Evolutionary conservation across 2,113 vertebrate species (phyloP), one percentile per base, ranked within the genome.

Genomic region (Athene cunicularia): DNA sequence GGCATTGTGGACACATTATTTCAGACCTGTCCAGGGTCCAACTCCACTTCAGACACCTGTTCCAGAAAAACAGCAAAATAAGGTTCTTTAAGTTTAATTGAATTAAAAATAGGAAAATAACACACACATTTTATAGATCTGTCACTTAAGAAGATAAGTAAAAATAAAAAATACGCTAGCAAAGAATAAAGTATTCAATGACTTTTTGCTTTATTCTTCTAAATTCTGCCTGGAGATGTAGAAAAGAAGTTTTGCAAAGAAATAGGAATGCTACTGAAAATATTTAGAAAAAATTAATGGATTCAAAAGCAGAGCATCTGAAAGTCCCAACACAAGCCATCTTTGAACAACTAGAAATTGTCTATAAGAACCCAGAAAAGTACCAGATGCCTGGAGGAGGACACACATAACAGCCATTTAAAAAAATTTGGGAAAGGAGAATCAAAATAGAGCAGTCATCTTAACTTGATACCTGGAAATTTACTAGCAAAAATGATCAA

Each of bases 21-120:
- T 62, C 71, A 58, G 24, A 45, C 33, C 28, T 53, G 5, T 16
- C n/a, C 37, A 53, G 30, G 14, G 19, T n/a, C 13, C 11, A 64
- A 12, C 14, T 26, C 28, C 39, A 21, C 27, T 75, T 76, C 56
- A 88, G 63, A 8, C 22, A 82, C 3, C 2, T 62, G 6, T 62
- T 52, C 18, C 67, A 14, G 8, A 18, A 62, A 22, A 22, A 49
- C 4, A 23, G 2, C 6, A 73, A 52, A 67, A 47, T 5, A 22
- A 26, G 3, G 2, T 26, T 73, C 24, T 79, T 32, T 33, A 33
- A 22, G 1, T n/a, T 11, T 11, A 33, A 9, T 12, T 86, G 24
- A 68, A 73, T 56, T 63, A 33, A 45, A 77, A 67, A 0, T 6
- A 5, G 30, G 26, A 56, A n/a, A 68, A 43, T n/a, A 6, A 0